Evolutionary conservation across 2,797 vertebrate species (phyloP), one percentile per base, ranked within the genome.

Genomic region (Rhinogobio ventralis): DNA sequence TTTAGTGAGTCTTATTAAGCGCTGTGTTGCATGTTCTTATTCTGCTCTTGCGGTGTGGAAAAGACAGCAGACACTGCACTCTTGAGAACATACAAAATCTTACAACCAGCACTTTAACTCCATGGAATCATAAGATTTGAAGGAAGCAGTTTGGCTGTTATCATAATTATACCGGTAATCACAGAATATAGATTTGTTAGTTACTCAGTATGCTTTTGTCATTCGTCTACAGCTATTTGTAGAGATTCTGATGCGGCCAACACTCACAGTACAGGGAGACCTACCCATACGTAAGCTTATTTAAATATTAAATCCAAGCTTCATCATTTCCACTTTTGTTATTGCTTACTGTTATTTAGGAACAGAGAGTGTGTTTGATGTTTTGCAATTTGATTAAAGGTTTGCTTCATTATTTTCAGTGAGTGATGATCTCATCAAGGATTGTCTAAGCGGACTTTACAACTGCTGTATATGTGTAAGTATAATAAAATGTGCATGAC

Each of bases 391-490:
- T 39, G 5, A 20, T 30, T 62, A 25, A 62, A 73, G 5, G 17
- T 72, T 85, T 81, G 91, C 23, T 57, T 91, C 3, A 86, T 46
- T 53, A 53, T 23, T 64, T 83, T 73, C 94, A 99, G 98, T 99
- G 95, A 97, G 97, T 66, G 98, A 99, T 91, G 97, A 99, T 91
- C 93, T 99, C 91, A 96, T 99, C 87, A 99, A 99, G 94, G 98
- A 99, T 93, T 98, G 97, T 92, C 95, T 99, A 92, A 99, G 97
- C 91, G 96, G 99, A 94, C 96, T 99, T 86, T 99, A 99, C 94
- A 99, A 99, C 93, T 98, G 97, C 49, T 99, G 98, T 91, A 97
- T 99, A 92, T 99, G 98, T 95, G 98, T 99, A 96, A 97, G 98
- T 97, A 87, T 87, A 62, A 69, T 64, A 2, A 42, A 42, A 82